phyloP scores from a whole-genome alignment of 2,888 invertebrate genomes.

The Amblyjoppa fuscipennis region DNA sequence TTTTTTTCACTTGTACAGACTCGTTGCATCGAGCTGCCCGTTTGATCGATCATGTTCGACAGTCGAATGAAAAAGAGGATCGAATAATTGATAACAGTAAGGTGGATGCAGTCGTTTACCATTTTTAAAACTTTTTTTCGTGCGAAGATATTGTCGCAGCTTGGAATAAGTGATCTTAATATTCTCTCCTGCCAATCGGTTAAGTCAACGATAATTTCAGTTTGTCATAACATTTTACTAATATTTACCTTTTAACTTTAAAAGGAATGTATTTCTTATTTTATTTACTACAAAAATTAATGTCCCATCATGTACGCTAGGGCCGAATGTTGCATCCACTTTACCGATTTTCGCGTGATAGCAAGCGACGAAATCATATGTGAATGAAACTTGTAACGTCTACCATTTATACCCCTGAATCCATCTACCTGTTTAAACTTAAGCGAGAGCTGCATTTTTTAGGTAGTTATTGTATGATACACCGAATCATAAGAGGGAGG shows the following conservation, averaged over 20 bases:
- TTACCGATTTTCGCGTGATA: slow-evolving; percentile 1
- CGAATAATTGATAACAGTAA: slow-evolving; percentile 12
- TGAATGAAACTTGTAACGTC: slow-evolving; percentile 6
- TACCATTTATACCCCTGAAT: slow-evolving; percentile 37
- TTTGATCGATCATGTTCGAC: background rate
- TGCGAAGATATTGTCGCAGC: background rate
- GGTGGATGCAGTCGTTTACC: background rate
- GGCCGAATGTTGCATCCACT: background rate
- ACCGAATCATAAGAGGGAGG: slow-evolving; percentile 46
- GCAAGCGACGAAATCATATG: background rate
- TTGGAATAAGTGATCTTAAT: background rate
- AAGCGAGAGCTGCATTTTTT: slow-evolving; percentile 67
- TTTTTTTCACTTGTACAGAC: background rate
- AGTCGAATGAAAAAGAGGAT: background rate
- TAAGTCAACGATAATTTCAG: background rate
- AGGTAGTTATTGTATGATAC: slow-evolving; percentile 60
- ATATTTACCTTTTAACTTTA: background rate
- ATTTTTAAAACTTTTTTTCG: background rate
- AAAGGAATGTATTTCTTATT: background rate
- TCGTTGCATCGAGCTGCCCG: slow-evolving; percentile 6
- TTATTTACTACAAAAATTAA: background rate
- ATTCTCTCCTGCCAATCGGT: background rate
- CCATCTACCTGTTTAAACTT: slow-evolving; percentile 59
- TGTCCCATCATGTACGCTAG: background rate
- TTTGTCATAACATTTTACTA: background rate